Base-by-base conservation (phyloP, 2,113 vertebrate species). In the Arothron firmamentum region DNA sequence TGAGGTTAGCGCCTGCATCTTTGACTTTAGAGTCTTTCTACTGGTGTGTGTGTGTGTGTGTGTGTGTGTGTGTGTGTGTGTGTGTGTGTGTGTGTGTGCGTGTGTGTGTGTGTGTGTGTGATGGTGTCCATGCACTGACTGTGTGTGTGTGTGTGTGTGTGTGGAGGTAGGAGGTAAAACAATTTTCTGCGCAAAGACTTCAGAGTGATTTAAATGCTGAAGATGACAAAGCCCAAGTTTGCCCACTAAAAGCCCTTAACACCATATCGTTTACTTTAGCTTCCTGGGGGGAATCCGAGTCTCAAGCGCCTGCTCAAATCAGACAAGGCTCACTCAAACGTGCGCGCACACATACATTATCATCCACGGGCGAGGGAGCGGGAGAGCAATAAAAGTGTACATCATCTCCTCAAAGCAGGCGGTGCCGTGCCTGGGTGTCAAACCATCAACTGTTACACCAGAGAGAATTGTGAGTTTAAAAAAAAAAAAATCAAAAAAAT, bases 371-470 rank as follows among this genome's bases (percentile, higher is more conserved):
- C 59, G 71, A 70, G 78, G 69, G 73, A 83, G 55, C 75, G 78
- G 67, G 23, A 63, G 74, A 56, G 75, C 81, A 72, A 78, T 83
- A 81, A 89, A 88, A 82, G 67, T 64, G 60, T 53, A 80, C 71
- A 81, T 89, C 87, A 82, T 85, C 80, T 85, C 80, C 80, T 87
- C 87, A 82, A 83, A 88, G 79, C 74, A 76, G 72, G 78, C 77
- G 60, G 49, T 65, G 77, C 77, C 60, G 80, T 89, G 81, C 83
- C 81, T 74, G 80, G 82, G 82, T 72, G 25, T 78, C 80, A 47
- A 81, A 80, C 81, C 83, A 87, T 87, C 83, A 86, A 82, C 79
- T 82, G 83, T 79, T 81, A 87, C 79, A 85, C 67, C 78, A 74
- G 65, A 78, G 81, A 76, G 65, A 74, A 76, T 76, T 71, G 64